These are phyloP conservation scores for Brachirus orientalis DNA, from an alignment of 2,113 vertebrate genomes.

Conservation along the genomic window DNA sequence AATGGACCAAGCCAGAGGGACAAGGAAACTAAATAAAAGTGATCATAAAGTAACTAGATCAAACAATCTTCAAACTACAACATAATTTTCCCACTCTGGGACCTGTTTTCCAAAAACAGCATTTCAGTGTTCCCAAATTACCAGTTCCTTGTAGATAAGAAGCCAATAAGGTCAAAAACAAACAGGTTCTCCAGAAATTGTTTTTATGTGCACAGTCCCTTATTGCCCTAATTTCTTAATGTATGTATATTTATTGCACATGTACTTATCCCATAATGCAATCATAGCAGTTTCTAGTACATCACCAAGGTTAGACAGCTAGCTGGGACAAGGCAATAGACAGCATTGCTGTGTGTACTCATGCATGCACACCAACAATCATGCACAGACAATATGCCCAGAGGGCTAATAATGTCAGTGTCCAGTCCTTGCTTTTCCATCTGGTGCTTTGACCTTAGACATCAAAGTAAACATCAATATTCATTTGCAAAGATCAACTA, in stretches of 20 bases:
- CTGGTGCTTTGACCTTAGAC: conserved; percentile 2
- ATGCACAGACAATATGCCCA: conserved; percentile 21
- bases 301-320: conserved; percentile 3
- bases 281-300: background rate
- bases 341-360: conserved; percentile 17
- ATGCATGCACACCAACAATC: conserved; percentile 35
- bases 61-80: too few relatives aligned
- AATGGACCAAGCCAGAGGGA: too few relatives aligned
- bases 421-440: conserved; percentile 29
- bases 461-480: conserved; percentile 15
- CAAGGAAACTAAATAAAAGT: too few relatives aligned
- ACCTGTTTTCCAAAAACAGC: too few relatives aligned
- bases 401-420: conserved; percentile 4
- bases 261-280: background rate
- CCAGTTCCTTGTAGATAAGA: too few relatives aligned
- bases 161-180: too few relatives aligned
- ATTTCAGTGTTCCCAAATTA: too few relatives aligned
- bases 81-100: too few relatives aligned
- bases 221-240: too few relatives aligned
- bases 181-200: too few relatives aligned
- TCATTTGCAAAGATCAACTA: conserved; percentile 5
- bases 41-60: too few relatives aligned
- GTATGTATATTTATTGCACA: background rate
- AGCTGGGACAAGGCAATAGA: background rate
- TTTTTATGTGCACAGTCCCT: too few relatives aligned